Evolutionary conservation across 2,797 vertebrate genomes (phyloP), one percentile per base, ranked within the genome.

Genomic region (Oryzias dopingdopingensis): DNA sequence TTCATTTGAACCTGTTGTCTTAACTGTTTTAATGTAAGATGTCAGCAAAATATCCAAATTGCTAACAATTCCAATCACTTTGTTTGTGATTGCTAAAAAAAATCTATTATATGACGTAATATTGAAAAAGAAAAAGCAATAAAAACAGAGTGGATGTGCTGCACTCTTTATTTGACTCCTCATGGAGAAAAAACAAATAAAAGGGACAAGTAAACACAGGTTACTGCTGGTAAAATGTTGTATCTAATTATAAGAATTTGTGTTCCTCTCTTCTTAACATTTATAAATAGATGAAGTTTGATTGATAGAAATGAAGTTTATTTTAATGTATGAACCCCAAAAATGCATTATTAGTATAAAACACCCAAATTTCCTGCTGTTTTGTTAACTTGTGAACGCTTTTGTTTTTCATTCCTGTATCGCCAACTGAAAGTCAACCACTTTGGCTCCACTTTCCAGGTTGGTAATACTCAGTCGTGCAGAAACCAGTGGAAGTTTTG

Each of bases 381-480:
- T 70, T 65, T 81, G 73, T 77, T 42, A 54, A 76, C 82, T 61
- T 78, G 75, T 79, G 26, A 6, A 81, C 82, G 55, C 67, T 49
- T 77, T 63, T 70, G 73, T 81, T 82, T 22, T 73, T 79, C 79
- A 20, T 56, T 79, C 59, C 67, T 20, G 68, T 65, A 55, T 40
- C 14, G 49, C 65, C 82, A 80, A 82, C 68, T 76, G 79, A 79
- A 59, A 29, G 26, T 81, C 53, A 76, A 72, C 59, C 56, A 42
- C 76, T 74, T 56, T 52, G 61, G 62, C 42, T 58, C 49, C 57
- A 59, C 32, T 66, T 54, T 52, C 50, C 69, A 70, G 70, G 55
- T 66, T 49, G 58, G 70, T 49, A 67, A 60, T 62, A 49, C 55
- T 68, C 69, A 57, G 55, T 8, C 1, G 59, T 48, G 65, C 74